Evolutionary conservation across 2,888 invertebrate genomes (phyloP), one percentile per base, ranked within the genome.

Genomic region (Cantharis nigra): DNA sequence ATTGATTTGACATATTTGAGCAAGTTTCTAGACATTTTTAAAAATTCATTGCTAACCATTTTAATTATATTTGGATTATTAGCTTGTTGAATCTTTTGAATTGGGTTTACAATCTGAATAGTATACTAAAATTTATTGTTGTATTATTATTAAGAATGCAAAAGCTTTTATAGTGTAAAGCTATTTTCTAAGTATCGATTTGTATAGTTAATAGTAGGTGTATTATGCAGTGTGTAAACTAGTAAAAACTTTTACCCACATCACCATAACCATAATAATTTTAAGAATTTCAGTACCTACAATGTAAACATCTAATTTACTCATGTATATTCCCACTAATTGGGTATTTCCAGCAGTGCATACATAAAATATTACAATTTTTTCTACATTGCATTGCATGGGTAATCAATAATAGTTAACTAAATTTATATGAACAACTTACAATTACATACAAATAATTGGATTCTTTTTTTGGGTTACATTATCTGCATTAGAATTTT

Each of bases 1-100:
- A 72, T 72, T 20, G 72, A 72, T 72, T 72, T 64, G 49, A 49
- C 49, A 49, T 49, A 9, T 49, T 49, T 49, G 49, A 49, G 49
- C 9, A 49, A 0, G n/a, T n/a, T 49, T 49, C n/a, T 4, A n/a
- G 49, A n/a, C n/a, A 5, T n/a, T 49, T 49, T 49, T n/a, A 49
- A 49, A 49, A 49, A 49, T 49, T 49, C 49, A 49, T 49, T 49
- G 49, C n/a, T 49, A n/a, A 49, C 49, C 49, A 49, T 49, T 49
- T 49, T 49, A 49, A 49, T 49, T n/a, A 7, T 49, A 49, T 49
- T 49, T 49, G 49, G n/a, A 7, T 49, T 49, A 49, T 49, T 49
- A 49, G 49, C 49, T n/a, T n/a, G n/a, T 7, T 49, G n/a, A 5
- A 33, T 33, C 33, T 33, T 33, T 13, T 33, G 7, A 49, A n/a